Evolutionary conservation across 2,888 invertebrate species (phyloP).

Genomic region (Ichneumon xanthorius): DNA sequence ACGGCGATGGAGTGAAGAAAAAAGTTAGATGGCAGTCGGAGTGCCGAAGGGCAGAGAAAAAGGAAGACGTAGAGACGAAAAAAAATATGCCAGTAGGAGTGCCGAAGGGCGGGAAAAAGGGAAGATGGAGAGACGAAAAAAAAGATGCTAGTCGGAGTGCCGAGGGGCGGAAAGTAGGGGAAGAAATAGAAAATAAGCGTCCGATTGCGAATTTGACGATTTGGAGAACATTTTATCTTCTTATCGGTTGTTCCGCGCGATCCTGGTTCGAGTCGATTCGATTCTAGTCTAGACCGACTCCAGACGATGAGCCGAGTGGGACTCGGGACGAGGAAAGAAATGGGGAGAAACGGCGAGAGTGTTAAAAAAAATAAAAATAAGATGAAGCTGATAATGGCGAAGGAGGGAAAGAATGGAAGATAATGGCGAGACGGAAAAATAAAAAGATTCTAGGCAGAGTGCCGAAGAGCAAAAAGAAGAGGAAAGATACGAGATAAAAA

Average conservation of each 20-base stretch:
- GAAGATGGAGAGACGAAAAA: too few species aligned
- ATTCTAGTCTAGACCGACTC: too few species aligned
- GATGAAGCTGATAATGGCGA: too few species aligned
- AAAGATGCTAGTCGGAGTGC: too few species aligned
- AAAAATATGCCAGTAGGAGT: background rate
- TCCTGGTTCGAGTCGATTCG: too few species aligned
- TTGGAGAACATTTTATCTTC: slow-evolving; percentile 37
- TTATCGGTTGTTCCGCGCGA: too few species aligned
- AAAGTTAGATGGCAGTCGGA: background rate
- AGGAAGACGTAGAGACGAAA: background rate
- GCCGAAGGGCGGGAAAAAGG: background rate
- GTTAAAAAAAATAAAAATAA: too few species aligned
- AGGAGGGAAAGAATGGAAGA: too few species aligned
- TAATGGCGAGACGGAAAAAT: too few species aligned
- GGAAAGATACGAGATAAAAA: background rate
- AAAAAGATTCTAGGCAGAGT: background rate
- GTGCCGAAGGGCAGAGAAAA: background rate
- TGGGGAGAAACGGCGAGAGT: too few species aligned
- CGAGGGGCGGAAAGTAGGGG: background rate
- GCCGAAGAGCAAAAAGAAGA: background rate
- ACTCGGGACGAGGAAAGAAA: too few species aligned
- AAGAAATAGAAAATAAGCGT: background rate
- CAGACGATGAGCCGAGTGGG: too few species aligned
- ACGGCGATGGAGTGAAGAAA: background rate
- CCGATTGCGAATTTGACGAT: slow-evolving; percentile 53